Evolutionary conservation across 2,113 vertebrate species (phyloP).

Genomic region (Desmodus rotundus): DNA sequence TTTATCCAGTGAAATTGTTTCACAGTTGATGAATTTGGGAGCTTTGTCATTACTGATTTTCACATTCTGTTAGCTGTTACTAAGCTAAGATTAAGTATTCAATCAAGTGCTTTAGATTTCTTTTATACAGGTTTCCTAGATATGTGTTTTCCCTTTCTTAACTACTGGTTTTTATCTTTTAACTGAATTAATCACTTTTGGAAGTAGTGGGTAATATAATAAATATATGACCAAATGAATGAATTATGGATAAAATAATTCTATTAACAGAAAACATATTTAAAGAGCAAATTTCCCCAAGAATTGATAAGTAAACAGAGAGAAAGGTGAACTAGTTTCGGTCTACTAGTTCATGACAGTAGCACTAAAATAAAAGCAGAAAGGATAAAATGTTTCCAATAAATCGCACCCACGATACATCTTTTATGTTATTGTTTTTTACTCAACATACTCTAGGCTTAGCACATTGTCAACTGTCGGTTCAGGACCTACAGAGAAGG

Average conservation of each 20-base stretch:
- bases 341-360: not conserved
- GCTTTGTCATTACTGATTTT: not conserved
- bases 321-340: not conserved
- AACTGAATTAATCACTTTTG: not conserved
- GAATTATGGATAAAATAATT: not conserved
- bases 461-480: not conserved
- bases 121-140: not conserved
- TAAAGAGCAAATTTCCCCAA: not conserved
- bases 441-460: not conserved
- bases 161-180: not conserved
- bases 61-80: not conserved
- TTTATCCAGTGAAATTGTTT: not conserved
- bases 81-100: not conserved
- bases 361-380: not conserved
- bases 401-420: not conserved
- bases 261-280: not conserved
- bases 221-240: not conserved
- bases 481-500: not conserved
- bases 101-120: not conserved
- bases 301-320: not conserved
- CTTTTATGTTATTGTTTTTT: not conserved
- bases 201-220: not conserved
- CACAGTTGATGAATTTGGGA: not conserved
- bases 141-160: not conserved
- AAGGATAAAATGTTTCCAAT: not conserved